Base-by-base conservation (phyloP, 1,140 invertebrate genomes). In the Dinoponera quadriceps region DNA sequence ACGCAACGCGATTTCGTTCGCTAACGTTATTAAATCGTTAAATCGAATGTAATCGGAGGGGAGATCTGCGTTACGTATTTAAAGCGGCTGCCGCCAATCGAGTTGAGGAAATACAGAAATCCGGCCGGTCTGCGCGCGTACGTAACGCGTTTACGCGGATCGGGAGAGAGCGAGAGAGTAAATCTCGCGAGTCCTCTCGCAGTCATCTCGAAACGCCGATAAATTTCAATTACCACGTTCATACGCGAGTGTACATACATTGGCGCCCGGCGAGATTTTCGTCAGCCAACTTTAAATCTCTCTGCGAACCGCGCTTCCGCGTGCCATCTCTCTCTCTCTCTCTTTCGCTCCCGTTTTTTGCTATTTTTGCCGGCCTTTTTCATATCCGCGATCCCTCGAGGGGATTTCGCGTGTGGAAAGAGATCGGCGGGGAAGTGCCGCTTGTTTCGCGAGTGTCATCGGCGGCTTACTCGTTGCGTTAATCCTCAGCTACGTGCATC, bases 141-240 rank as follows among this genome's bases (percentile, higher is more conserved):
- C 29, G 13, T 18, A 59, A 68, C 33, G 14, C 29, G 18, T 27
- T 48, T 55, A 22, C 49, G n/a, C 27, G 38, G 33, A 13, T n/a
- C 38, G 14, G 4, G 20, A 59, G 44, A 20, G 25, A 57, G 44
- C 33, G 38, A 27, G 55, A n/a, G 49, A 66, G 22, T 59, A 27
- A 72, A 82, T 49, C 62, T 63, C 48, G 18, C 68, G 49, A 59
- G 59, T 68, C 51, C 49, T 57, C 27, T 57, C 27, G 48, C 14
- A n/a, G 25, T 33, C 16, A 57, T 69, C 54, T 33, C 55, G 57
- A 63, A 59, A 59, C 20, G n/a, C 14, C 77, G 55, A 83, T 89
- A 83, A 89, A 89, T 85, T 73, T 68, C 88, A 80, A 77, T 89
- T 87, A 89, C 48, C 55, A 14, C 59, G 22, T 80, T 82, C 20